These are phyloP conservation scores for Drosophila tristis DNA, from an alignment of 1,140 invertebrate species.

Conservation along the genomic window DNA sequence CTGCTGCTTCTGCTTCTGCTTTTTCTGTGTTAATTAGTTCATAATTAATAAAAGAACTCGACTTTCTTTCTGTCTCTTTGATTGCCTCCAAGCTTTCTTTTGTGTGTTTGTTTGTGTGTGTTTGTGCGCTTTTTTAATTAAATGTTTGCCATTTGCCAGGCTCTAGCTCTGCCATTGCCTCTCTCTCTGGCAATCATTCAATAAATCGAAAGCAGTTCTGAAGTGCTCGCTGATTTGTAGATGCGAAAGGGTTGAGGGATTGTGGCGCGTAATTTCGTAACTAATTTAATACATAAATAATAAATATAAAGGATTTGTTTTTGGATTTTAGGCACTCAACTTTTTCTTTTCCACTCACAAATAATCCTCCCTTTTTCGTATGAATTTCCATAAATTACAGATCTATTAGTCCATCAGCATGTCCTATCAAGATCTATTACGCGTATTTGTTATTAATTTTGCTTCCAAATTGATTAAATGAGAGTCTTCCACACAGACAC, in stretches of 20 bases:
- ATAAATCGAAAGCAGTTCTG: background rate
- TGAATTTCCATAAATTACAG: too few relatives aligned
- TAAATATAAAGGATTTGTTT: too few relatives aligned
- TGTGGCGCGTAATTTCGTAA: too few relatives aligned
- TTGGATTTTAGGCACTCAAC: too few relatives aligned
- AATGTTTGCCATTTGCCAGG: conserved; percentile 49
- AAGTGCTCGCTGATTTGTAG: too few relatives aligned
- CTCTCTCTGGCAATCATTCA: conserved; percentile 6
- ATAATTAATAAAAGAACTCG: conserved; percentile 64
- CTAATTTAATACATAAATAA: too few relatives aligned
- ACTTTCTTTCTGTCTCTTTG: conserved; percentile 26
- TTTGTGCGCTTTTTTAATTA: conserved; percentile 53
- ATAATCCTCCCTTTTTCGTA: too few relatives aligned
- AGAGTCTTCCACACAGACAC: conserved; percentile 20
- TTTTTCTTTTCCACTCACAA: too few relatives aligned
- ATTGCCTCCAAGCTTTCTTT: conserved; percentile 45
- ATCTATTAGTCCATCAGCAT: background rate
- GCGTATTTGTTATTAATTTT: conserved; percentile 54
- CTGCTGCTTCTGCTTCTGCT: conserved; percentile 13
- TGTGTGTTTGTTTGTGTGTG: conserved; percentile 4
- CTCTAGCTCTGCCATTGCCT: too few relatives aligned
- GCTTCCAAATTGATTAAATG: conserved; percentile 68
- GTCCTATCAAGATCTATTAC: conserved; percentile 40
- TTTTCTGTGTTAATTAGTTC: conserved; percentile 63
- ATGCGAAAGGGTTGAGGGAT: too few relatives aligned